Base-by-base conservation (phyloP, 1,140 invertebrate species). In the Thaumatotibia leucotreta region DNA sequence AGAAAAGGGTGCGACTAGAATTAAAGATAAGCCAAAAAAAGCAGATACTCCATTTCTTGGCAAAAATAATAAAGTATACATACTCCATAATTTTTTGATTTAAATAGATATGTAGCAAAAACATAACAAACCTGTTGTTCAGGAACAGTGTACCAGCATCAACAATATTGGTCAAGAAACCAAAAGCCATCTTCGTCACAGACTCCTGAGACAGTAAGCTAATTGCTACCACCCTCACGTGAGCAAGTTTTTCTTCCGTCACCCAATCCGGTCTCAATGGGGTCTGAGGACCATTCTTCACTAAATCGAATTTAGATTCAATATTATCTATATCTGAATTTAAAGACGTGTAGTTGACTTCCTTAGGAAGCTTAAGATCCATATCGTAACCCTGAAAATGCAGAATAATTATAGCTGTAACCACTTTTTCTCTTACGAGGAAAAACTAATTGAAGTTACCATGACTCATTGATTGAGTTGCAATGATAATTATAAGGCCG, bases 101-200 rank as follows among this genome's bases (percentile, higher is more conserved):
- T n/a, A n/a, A n/a, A n/a, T n/a, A n/a, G n/a, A n/a, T n/a, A n/a
- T n/a, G n/a, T n/a, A n/a, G n/a, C 39, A 20, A 58, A 11, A 31
- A 50, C 11, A 14, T 50, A 29, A 73, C 70, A 63, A 71, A 91
- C 89, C 83, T 88, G 27, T 69, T 83, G 72, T 91, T 91, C 22
- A 89, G 71, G 50, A 85, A 86, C 29, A 90, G 65, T 3, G 84
- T 91, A 0, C 79, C 79, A 49, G 80, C 86, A 71, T 91, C 90
- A 9, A 89, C 77, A 8, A 82, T 23, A 69, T 91, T 91, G 4
- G 73, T 79, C 17, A 90, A 22, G 1, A 85, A 39, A 0, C 83
- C 84, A 74, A 91, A 91, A 0, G 80, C 70, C 24, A 86, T 75
- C 63, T 89, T 91, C 0, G 83, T 86, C 11, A 91, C 22, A 0